Percentiles rank a stretch among this genome's conserved stretches.
These are phyloP conservation scores for Willisornis vidua DNA, from an alignment of 2,113 vertebrate species.

Conservation along the genomic window DNA sequence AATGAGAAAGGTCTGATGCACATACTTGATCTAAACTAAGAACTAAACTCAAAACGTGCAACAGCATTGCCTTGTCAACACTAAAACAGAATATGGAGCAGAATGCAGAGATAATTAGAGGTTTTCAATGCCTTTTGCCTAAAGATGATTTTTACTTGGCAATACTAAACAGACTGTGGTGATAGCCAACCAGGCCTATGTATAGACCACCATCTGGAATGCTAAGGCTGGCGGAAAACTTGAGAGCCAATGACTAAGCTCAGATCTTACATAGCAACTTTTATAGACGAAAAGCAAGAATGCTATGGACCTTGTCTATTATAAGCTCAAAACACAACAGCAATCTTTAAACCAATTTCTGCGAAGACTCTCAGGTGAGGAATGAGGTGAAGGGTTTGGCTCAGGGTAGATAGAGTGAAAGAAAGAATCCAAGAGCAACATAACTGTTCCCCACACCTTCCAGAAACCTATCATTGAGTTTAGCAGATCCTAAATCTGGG, in stretches of 20 bases:
- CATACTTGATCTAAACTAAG: background rate
- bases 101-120: constrained; percentile 1
- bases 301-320: background rate
- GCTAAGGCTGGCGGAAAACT: background rate
- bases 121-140: background rate
- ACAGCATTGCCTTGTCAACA: constrained; percentile 3
- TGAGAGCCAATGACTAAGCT: background rate
- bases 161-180: constrained; percentile 2
- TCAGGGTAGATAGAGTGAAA: background rate
- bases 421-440: background rate
- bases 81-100: constrained; percentile 14
- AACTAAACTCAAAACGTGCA: background rate
- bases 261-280: background rate
- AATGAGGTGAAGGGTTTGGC: background rate
- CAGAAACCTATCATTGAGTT: background rate
- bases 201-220: constrained; percentile 43
- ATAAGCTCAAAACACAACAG: background rate
- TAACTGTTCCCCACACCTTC: background rate
- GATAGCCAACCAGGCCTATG: constrained; percentile 16
- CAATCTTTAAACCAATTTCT: background rate
- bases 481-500: background rate
- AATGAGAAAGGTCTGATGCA: background rate
- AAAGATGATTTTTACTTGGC: constrained; percentile 12
- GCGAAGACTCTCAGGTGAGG: background rate
- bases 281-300: background rate